phyloP scores from a whole-genome alignment of 2,888 invertebrate species.

The Drosophila pseudotalamancana region DNA sequence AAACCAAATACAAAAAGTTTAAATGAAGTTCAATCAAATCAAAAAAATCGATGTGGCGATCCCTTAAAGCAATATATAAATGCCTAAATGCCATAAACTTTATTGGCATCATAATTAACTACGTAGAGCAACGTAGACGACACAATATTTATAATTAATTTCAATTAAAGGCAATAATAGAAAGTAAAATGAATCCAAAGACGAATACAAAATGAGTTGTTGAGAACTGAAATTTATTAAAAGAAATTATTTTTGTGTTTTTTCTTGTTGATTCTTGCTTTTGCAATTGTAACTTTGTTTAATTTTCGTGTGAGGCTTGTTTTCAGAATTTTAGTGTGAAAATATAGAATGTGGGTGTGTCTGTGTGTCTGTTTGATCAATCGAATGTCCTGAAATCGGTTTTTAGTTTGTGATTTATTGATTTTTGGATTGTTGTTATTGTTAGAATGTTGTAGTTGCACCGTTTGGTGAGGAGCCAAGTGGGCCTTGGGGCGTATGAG shows the following conservation, averaged over 20 bases:
- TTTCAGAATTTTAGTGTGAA: slow-evolving; percentile 24
- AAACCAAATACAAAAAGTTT: slow-evolving; percentile 39
- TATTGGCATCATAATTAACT: slow-evolving; percentile 30
- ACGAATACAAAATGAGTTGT: slow-evolving; percentile 51
- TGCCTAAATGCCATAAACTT: slow-evolving; percentile 33
- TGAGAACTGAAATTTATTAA: slow-evolving; percentile 53
- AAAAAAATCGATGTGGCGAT: slow-evolving; percentile 55
- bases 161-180: slow-evolving; percentile 30
- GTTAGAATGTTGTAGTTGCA: slow-evolving; percentile 45
- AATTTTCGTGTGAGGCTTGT: slow-evolving; percentile 47
- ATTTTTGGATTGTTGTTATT: slow-evolving; percentile 24
- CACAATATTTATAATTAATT: slow-evolving; percentile 24
- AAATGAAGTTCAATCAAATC: slow-evolving; percentile 20
- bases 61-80: slow-evolving; percentile 30
- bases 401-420: slow-evolving; percentile 44
- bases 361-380: slow-evolving; percentile 60
- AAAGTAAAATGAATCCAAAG: slow-evolving; percentile 48
- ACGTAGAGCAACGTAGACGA: slow-evolving; percentile 50
- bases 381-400: slow-evolving; percentile 61
- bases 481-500: slow-evolving; percentile 46
- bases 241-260: slow-evolving; percentile 42
- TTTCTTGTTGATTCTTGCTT: slow-evolving; percentile 60
- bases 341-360: slow-evolving; percentile 1
- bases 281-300: slow-evolving; percentile 55
- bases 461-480: slow-evolving; percentile 31